These are phyloP conservation scores for Petrolisthes manimaculis DNA, from an alignment of 2,888 invertebrate species.

Conservation along the genomic window DNA sequence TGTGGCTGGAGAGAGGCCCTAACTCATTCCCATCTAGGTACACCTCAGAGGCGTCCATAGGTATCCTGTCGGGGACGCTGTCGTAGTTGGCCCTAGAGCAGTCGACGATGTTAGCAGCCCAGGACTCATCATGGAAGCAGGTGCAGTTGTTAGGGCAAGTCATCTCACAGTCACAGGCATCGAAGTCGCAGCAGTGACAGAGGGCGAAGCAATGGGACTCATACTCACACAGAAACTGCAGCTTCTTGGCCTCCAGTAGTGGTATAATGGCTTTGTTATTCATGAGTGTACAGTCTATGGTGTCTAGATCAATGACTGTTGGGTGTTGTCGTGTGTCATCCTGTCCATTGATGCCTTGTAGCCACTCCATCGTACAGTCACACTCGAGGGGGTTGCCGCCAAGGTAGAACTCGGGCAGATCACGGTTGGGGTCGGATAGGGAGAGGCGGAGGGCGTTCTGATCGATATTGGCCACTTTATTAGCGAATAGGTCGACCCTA, in stretches of 20 bases:
- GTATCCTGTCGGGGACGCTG: slow-evolving; percentile 82
- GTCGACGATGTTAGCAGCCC: slow-evolving; percentile 87
- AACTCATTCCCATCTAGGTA: slow-evolving; percentile 88
- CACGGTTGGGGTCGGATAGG: slow-evolving; percentile 77
- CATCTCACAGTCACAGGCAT: slow-evolving; percentile 92
- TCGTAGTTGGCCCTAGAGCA: slow-evolving; percentile 75
- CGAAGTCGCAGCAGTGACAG: slow-evolving; percentile 91
- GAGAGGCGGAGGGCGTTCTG: slow-evolving; percentile 80
- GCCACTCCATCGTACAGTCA: slow-evolving; percentile 90
- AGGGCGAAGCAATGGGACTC: slow-evolving; percentile 86
- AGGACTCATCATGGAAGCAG: slow-evolving; percentile 84
- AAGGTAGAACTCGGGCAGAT: slow-evolving; percentile 83
- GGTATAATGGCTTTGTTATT: slow-evolving; percentile 69
- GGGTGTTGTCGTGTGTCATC: slow-evolving; percentile 77
- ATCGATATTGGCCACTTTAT: slow-evolving; percentile 80
- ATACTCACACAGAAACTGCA: slow-evolving; percentile 81
- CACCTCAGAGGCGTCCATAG: slow-evolving; percentile 90
- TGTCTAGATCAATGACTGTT: slow-evolving; percentile 83
- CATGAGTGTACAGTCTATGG: slow-evolving; percentile 82
- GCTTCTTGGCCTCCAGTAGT: slow-evolving; percentile 67
- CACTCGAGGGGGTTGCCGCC: slow-evolving; percentile 87
- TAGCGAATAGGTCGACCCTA: slow-evolving; percentile 82
- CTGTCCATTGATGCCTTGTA: slow-evolving; percentile 82
- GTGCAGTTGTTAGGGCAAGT: slow-evolving; percentile 88
- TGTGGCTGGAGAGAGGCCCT: slow-evolving; percentile 82